phyloP scores from a whole-genome alignment of 1,140 invertebrate species.

The Achatina immaculata region DNA sequence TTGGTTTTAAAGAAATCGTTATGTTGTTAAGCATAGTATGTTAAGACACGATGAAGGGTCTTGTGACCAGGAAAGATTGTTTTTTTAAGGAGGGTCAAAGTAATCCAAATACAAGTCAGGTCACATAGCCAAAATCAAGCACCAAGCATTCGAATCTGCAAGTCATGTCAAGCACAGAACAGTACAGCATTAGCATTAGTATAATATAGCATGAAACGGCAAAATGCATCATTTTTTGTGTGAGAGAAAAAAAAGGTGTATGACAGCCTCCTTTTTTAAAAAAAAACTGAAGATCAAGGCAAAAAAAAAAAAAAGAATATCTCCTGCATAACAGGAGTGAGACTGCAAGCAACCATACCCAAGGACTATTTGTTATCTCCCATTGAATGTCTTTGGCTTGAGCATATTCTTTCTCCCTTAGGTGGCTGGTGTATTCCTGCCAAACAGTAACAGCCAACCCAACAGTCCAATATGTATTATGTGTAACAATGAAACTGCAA shows the following conservation, averaged over 20 bases:
- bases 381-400: neutral
- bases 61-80: too few relatives aligned
- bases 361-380: neutral
- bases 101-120: too few relatives aligned
- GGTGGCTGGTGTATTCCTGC: neutral
- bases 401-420: neutral
- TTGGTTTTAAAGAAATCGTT: too few relatives aligned
- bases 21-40: too few relatives aligned
- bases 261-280: neutral
- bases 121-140: too few relatives aligned
- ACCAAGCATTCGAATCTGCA: too few relatives aligned
- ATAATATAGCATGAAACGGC: neutral
- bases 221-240: too few relatives aligned
- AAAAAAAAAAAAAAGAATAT: neutral
- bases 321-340: neutral
- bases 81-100: too few relatives aligned
- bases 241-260: neutral
- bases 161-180: too few relatives aligned
- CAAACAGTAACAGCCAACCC: neutral
- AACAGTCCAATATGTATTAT: neutral
- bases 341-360: conserved; percentile 2
- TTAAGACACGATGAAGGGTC: too few relatives aligned
- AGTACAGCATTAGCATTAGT: neutral
- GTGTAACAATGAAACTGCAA: neutral
- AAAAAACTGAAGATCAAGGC: neutral